A percentile compares a stretch with the other conserved stretches of the same genome.
Evolutionary conservation across 37 sponge, comb jelly and placozoan species (phyloP).

Genomic region (Eunapius fragilis): DNA sequence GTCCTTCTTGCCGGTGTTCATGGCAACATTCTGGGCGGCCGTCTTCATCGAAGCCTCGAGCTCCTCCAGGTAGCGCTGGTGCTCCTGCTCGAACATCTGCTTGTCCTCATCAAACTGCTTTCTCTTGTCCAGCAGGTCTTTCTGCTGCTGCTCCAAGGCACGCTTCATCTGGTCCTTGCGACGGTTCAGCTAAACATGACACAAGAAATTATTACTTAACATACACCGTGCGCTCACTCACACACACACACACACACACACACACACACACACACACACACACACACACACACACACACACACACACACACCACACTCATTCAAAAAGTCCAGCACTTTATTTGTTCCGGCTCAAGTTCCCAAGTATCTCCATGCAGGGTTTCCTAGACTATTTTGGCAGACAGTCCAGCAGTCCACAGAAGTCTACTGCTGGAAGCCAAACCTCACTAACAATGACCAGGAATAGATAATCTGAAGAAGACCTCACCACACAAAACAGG

Average conservation of each 20-base stretch:
- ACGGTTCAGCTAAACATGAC: slow-evolving; percentile 69
- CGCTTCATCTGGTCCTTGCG: slow-evolving; percentile 90
- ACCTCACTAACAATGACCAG: neutral
- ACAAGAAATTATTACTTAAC: neutral
- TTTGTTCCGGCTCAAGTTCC: neutral
- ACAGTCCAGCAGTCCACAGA: no score
- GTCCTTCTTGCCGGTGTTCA: slow-evolving; percentile 1
- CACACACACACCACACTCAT: neutral
- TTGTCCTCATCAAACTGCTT: slow-evolving; percentile 93
- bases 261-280: no score
- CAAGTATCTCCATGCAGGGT: neutral
- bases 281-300: neutral
- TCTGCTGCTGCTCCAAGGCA: slow-evolving; percentile 79
- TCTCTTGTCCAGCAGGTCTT: slow-evolving; percentile 80
- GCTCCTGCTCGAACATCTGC: slow-evolving; percentile 82
- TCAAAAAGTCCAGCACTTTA: neutral
- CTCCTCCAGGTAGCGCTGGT: slow-evolving; percentile 80
- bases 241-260: no score
- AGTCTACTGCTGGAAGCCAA: no score
- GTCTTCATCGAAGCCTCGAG: slow-evolving; percentile 59
- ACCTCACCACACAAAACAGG: neutral
- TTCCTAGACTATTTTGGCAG: neutral
- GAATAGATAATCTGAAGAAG: neutral
- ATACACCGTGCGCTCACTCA: neutral
- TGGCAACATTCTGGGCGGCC: neutral